These are phyloP conservation scores for Pteria penguin DNA, from an alignment of 2,888 invertebrate species.

Conservation along the genomic window DNA sequence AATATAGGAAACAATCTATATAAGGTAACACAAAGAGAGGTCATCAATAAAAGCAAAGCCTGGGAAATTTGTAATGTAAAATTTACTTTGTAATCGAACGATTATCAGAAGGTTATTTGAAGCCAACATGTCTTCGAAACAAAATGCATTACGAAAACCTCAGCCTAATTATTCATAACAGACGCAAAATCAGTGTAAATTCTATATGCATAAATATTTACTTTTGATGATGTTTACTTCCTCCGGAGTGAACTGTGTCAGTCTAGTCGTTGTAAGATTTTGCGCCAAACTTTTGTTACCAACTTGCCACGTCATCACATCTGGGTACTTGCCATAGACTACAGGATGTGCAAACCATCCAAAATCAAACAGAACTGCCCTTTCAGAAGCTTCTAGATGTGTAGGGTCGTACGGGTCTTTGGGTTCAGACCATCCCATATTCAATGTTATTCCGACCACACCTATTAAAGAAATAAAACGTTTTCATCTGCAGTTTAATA, in stretches of 20 bases:
- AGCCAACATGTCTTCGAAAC: no score
- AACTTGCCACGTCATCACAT: conserved; percentile 66
- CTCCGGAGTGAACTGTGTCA: conserved; percentile 74
- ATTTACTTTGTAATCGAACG: no score
- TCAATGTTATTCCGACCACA: conserved; percentile 65
- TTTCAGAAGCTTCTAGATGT: conserved; percentile 68
- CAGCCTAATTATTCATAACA: no score
- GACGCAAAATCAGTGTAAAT: no score
- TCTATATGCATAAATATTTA: conserved; percentile 42
- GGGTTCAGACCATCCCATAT: conserved; percentile 68
- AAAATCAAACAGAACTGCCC: conserved; percentile 62
- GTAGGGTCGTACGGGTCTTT: conserved; percentile 58
- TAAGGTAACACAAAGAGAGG: no score
- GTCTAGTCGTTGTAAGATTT: conserved; percentile 60
- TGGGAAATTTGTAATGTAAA: no score
- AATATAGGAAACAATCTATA: no score
- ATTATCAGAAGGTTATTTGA: no score
- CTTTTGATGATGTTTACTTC: conserved; percentile 73
- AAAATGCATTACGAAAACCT: no score
- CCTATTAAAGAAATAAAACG: conserved; percentile 50
- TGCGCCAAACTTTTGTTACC: conserved; percentile 63
- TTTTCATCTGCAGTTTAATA: no score
- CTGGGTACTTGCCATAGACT: conserved; percentile 82
- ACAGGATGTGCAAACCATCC: conserved; percentile 77
- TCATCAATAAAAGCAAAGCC: no score